A percentile compares a stretch with the other conserved stretches of the same genome.
These are phyloP conservation scores for Melanchra persicariae DNA, from an alignment of 2,888 invertebrate genomes.

Conservation along the genomic window DNA sequence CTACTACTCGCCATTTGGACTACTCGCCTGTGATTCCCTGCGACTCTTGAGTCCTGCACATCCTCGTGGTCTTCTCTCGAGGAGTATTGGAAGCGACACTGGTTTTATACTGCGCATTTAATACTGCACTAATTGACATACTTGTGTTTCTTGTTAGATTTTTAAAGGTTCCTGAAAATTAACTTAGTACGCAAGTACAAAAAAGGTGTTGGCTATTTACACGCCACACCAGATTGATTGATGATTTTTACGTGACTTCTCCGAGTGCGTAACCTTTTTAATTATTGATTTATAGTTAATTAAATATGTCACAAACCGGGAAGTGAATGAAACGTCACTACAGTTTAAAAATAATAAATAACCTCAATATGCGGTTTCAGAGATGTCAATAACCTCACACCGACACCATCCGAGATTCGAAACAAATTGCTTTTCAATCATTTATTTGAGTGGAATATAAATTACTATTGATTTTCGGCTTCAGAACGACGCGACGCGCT, in stretches of 20 bases:
- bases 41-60: too few relatives aligned
- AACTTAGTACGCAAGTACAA: too few relatives aligned
- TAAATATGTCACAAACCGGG: background rate
- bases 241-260: background rate
- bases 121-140: too few relatives aligned
- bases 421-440: conserved; percentile 56
- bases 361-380: conserved; percentile 20
- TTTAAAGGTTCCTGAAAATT: too few relatives aligned
- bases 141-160: too few relatives aligned
- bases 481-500: conserved; percentile 4
- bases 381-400: conserved; percentile 40
- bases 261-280: background rate
- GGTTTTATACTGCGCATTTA: too few relatives aligned
- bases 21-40: too few relatives aligned
- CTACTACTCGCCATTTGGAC: too few relatives aligned
- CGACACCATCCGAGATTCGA: conserved; percentile 35
- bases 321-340: background rate
- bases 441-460: conserved; percentile 56
- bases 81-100: too few relatives aligned
- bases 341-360: conserved; percentile 12
- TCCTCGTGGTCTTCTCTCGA: too few relatives aligned
- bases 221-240: too few relatives aligned
- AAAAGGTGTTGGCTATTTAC: too few relatives aligned
- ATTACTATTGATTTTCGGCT: conserved; percentile 48
- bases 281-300: background rate